Evolutionary conservation across 2,113 vertebrate species (phyloP).

Genomic region (Tragelaphus buxtoni): DNA sequence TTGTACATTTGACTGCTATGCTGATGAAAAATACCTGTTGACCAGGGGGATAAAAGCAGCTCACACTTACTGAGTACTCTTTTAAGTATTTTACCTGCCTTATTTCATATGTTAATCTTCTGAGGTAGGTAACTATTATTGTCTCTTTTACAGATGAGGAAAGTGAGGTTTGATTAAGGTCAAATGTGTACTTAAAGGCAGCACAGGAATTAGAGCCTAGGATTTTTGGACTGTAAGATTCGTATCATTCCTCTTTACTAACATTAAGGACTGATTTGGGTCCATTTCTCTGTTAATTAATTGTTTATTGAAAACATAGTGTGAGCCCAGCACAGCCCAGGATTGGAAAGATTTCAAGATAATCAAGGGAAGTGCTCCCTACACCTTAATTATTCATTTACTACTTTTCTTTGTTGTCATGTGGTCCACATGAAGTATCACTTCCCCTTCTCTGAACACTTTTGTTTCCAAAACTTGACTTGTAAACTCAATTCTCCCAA

Average conservation of each 20-base stretch:
- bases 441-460: background rate
- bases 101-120: background rate
- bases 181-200: background rate
- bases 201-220: background rate
- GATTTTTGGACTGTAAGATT: background rate
- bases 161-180: background rate
- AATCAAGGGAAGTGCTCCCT: background rate
- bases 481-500: background rate
- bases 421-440: background rate
- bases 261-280: background rate
- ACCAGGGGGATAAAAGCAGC: background rate
- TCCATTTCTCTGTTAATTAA: background rate
- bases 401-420: background rate
- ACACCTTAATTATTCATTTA: background rate
- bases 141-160: background rate
- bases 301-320: background rate
- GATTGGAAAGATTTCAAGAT: background rate
- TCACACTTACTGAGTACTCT: background rate
- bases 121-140: background rate
- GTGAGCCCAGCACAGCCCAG: background rate
- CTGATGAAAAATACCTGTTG: background rate
- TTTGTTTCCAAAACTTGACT: background rate
- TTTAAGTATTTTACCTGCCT: background rate
- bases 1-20: background rate
- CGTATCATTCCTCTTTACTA: background rate